A percentile compares a stretch with the other conserved stretches of the same genome.
Conservation (phyloP, 2,888 invertebrate species). For the Bembecia ichneumoniformis region DNA sequence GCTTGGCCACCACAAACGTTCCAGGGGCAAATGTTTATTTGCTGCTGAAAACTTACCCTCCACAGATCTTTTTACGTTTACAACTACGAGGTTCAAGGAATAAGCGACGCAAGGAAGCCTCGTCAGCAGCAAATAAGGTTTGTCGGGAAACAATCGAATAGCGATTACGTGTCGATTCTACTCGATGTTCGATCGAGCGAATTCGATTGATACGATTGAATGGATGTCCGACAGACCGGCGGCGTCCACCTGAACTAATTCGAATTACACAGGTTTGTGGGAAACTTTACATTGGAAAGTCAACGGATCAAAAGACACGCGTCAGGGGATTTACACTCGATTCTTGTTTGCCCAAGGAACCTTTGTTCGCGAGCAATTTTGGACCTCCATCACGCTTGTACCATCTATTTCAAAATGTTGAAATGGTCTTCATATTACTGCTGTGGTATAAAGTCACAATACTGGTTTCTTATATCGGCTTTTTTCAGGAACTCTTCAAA, state of each 20-base stretch:
- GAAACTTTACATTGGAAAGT: neutral
- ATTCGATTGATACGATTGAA: conserved; percentile 32
- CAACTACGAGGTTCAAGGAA: neutral
- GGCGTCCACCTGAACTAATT: conserved; percentile 36
- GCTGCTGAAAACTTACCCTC: neutral
- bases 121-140: neutral
- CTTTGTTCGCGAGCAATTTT: no score
- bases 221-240: conserved; percentile 32
- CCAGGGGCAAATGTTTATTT: neutral
- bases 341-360: no score
- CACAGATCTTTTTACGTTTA: neutral
- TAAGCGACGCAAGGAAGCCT: neutral
- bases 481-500: no score
- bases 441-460: no score
- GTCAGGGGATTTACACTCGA: neutral
- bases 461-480: no score
- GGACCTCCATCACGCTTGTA: no score
- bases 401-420: no score
- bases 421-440: no score
- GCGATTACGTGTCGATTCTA: conserved; percentile 2
- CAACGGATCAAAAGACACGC: neutral
- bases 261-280: conserved; percentile 25
- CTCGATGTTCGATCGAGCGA: conserved; percentile 8
- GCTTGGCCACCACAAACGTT: conserved; percentile 31
- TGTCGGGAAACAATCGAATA: neutral